Evolutionary conservation across 2,797 vertebrate genomes (phyloP).

Genomic region (Argya squamiceps): DNA sequence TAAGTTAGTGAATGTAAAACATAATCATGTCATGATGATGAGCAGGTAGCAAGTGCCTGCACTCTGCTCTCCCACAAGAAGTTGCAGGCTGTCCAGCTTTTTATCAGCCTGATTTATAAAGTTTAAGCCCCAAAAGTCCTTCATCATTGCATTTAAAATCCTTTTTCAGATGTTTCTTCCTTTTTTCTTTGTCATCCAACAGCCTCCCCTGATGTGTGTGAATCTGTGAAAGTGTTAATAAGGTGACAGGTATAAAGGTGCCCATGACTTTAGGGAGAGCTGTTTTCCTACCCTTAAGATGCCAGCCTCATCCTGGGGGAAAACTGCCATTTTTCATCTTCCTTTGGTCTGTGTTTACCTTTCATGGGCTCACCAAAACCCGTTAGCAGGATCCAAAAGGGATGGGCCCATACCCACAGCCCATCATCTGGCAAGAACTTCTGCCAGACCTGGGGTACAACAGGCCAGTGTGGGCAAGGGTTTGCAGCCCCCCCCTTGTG

Average conservation of each 20-base stretch:
- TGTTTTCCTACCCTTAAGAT: not conserved
- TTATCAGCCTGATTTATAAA: not conserved
- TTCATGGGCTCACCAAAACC: not conserved
- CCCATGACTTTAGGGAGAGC: not conserved
- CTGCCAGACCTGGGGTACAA: not conserved
- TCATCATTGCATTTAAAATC: not conserved
- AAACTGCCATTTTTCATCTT: not conserved
- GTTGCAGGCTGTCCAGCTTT: not conserved
- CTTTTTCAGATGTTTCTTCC: not conserved
- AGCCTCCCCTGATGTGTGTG: not conserved
- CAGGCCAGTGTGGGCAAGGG: not conserved
- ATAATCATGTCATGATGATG: not conserved
- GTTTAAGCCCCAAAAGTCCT: not conserved
- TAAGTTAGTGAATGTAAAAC: not conserved
- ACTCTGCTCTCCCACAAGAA: not conserved
- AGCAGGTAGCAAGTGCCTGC: not conserved
- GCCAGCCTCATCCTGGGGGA: not conserved
- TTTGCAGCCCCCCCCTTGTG: not conserved
- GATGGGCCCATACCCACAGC: not conserved
- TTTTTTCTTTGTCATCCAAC: not conserved
- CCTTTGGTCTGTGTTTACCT: not conserved
- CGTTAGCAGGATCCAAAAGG: not conserved
- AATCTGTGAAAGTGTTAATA: not conserved
- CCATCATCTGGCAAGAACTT: not conserved
- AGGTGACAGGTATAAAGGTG: rapidly evolving